A percentile compares a stretch with the other conserved stretches of the same genome.
Conservation (phyloP, 2,797 vertebrate genomes). For the Pagetopsis macropterus region DNA sequence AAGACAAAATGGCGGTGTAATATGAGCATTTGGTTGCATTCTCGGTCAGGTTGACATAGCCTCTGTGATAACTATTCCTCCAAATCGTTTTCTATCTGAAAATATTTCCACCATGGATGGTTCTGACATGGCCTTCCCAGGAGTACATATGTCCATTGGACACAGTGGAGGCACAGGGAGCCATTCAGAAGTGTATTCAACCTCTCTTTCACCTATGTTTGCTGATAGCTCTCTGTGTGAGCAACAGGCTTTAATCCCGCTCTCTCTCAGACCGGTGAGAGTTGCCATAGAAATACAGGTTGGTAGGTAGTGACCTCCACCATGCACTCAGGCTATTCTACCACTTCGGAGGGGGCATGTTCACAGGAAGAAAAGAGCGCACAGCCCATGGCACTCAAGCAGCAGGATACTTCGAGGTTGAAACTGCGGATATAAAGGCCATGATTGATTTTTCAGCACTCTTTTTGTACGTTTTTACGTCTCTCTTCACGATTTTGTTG, state of each 20-base stretch:
- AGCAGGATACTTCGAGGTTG: constrained; percentile 73
- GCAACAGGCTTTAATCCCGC: constrained; percentile 43
- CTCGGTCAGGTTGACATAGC: neutral
- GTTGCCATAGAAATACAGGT: constrained; percentile 47
- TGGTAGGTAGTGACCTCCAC: constrained; percentile 70
- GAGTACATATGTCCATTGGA: constrained; percentile 41
- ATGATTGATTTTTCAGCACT: constrained; percentile 74
- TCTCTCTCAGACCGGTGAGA: constrained; percentile 30
- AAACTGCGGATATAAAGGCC: constrained; percentile 76
- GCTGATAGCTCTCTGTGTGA: constrained; percentile 36
- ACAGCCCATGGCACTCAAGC: constrained; percentile 74
- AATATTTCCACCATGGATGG: constrained; percentile 33
- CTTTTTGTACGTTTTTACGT: constrained; percentile 56
- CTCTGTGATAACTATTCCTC: neutral
- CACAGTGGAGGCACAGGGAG: constrained; percentile 52
- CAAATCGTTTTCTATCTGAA: constrained; percentile 36
- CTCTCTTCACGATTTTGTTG: constrained; percentile 44
- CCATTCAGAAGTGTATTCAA: constrained; percentile 41
- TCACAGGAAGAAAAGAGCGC: constrained; percentile 71
- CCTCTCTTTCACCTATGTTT: constrained; percentile 30
- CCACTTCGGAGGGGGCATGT: constrained; percentile 72
- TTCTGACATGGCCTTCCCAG: constrained; percentile 35
- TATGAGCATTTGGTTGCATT: neutral
- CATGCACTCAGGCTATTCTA: constrained; percentile 75
- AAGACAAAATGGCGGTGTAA: neutral